Conservation (phyloP, 2,888 invertebrate species). For the Clepsis dumicolana region DNA sequence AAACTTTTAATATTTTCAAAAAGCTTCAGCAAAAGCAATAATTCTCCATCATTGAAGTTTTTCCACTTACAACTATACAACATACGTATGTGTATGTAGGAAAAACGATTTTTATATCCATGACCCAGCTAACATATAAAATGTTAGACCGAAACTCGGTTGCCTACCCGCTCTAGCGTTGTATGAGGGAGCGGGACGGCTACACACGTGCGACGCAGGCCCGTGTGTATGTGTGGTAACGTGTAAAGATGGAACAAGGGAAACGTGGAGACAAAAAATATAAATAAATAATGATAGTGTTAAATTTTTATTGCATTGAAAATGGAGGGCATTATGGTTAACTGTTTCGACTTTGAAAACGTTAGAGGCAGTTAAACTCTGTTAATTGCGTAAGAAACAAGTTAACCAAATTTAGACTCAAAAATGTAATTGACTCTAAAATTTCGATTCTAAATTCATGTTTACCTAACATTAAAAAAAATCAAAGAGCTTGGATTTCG, state of each 20-base stretch:
- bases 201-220: slow-evolving; percentile 77
- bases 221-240: slow-evolving; percentile 68
- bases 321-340: background rate
- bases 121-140: slow-evolving; percentile 87
- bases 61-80: slow-evolving; percentile 61
- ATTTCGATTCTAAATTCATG: too few relatives aligned
- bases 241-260: slow-evolving; percentile 58
- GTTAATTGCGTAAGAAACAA: too few relatives aligned
- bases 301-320: background rate
- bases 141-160: slow-evolving; percentile 82
- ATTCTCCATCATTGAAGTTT: slow-evolving; percentile 77
- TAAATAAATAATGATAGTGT: background rate
- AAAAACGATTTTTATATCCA: slow-evolving; percentile 86
- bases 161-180: slow-evolving; percentile 61
- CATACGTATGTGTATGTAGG: slow-evolving; percentile 65
- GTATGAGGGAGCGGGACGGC: slow-evolving; percentile 63
- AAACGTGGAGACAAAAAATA: slow-evolving; percentile 64
- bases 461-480: too few relatives aligned
- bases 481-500: too few relatives aligned
- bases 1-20: slow-evolving; percentile 60
- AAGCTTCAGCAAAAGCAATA: slow-evolving; percentile 68
- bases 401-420: too few relatives aligned
- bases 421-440: too few relatives aligned
- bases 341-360: background rate
- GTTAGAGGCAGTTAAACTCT: too few relatives aligned